These are phyloP conservation scores for Caenorhabditis sinica DNA, from an alignment of 2,888 invertebrate genomes.

Conservation along the genomic window DNA sequence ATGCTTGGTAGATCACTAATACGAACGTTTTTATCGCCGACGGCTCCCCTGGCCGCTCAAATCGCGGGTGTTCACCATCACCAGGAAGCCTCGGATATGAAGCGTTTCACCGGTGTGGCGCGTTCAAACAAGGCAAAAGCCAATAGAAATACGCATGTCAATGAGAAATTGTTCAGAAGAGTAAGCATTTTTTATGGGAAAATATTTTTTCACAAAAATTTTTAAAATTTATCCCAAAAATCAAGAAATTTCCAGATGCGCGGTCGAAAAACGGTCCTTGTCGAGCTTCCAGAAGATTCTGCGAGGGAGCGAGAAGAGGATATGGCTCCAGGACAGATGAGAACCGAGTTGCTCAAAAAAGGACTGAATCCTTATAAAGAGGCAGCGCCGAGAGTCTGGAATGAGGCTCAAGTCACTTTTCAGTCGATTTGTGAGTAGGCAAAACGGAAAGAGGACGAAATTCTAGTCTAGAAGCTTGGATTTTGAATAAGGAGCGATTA, in stretches of 20 bases:
- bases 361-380: conserved; percentile 80
- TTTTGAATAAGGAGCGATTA: background rate
- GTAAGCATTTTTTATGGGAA: conserved; percentile 63
- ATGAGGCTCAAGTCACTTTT: conserved; percentile 79
- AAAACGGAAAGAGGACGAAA: background rate
- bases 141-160: conserved; percentile 82
- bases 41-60: conserved; percentile 56
- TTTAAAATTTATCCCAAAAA: background rate
- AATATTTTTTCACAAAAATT: background rate
- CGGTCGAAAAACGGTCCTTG: conserved; percentile 78
- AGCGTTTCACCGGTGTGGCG: conserved; percentile 75
- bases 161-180: conserved; percentile 79
- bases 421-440: conserved; percentile 78
- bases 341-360: conserved; percentile 77
- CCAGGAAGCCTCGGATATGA: conserved; percentile 77
- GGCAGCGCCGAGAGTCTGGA: conserved; percentile 78
- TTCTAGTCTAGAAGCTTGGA: background rate
- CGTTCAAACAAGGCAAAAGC: conserved; percentile 79
- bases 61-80: conserved; percentile 80
- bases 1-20: conserved; percentile 67
- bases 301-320: conserved; percentile 68
- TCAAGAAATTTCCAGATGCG: conserved; percentile 76
- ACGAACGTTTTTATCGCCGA: conserved; percentile 42
- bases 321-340: conserved; percentile 75
- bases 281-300: conserved; percentile 81